Evolutionary conservation across 2,797 vertebrate genomes (phyloP).

Genomic region (Bucorvus abyssinicus): DNA sequence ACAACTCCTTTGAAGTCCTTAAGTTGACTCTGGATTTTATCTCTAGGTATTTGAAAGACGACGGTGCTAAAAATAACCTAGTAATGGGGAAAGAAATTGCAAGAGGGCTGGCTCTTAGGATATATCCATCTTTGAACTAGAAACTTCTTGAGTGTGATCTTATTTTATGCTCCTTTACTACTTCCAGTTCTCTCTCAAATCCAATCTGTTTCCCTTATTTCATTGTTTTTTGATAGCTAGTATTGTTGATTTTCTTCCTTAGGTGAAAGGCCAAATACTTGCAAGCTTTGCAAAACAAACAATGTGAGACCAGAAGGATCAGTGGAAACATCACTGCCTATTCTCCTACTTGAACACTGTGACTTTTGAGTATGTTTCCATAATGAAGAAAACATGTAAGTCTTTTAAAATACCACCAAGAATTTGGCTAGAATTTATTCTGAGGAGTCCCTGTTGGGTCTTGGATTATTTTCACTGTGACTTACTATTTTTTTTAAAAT

Average conservation of each 20-base stretch:
- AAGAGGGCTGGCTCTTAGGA: neutral
- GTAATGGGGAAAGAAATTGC: neutral
- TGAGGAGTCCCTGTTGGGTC: neutral
- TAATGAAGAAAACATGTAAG: slow-evolving; percentile 39
- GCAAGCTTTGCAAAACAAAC: neutral
- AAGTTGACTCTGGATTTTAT: neutral
- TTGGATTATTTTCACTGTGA: neutral
- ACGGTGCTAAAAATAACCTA: neutral
- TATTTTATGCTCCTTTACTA: neutral
- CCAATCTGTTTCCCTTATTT: neutral
- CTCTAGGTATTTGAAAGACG: neutral
- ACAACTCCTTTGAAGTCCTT: neutral
- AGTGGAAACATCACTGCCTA: slow-evolving; percentile 50
- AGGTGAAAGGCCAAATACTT: slow-evolving; percentile 37
- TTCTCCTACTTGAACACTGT: slow-evolving; percentile 67
- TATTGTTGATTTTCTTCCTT: neutral
- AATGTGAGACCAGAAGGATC: neutral
- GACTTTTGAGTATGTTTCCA: neutral
- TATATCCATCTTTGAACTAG: neutral
- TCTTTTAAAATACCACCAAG: neutral
- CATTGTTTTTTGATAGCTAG: neutral
- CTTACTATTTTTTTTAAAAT: neutral
- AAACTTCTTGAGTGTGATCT: neutral
- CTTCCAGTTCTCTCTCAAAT: neutral
- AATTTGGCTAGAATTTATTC: neutral